phyloP scores from a whole-genome alignment of 2,113 vertebrate species.

The Pseudorasbora parva region DNA sequence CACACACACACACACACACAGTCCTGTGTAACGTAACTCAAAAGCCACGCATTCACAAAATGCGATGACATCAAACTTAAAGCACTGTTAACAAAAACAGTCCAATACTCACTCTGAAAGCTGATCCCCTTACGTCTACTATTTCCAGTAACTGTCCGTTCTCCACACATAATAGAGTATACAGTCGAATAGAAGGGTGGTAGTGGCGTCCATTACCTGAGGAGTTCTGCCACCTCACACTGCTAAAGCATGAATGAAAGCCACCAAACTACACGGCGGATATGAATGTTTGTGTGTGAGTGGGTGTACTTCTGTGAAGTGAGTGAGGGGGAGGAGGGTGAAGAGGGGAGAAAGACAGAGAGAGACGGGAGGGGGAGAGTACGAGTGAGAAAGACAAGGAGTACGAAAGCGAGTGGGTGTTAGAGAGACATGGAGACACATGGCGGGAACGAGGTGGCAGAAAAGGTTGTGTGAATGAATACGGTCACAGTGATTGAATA shows the following conservation, averaged over 20 bases:
- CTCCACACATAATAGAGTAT: slow-evolving; percentile 35
- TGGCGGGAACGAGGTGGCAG: slow-evolving; percentile 15
- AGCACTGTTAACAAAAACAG: slow-evolving; percentile 27
- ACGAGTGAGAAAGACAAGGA: slow-evolving; percentile 32
- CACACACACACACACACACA: background rate
- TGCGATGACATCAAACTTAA: background rate
- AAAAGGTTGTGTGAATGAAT: slow-evolving; percentile 39
- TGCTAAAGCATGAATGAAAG: slow-evolving; percentile 60
- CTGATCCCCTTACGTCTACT: slow-evolving; percentile 24
- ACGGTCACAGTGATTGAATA: slow-evolving; percentile 15
- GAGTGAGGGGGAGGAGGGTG: slow-evolving; percentile 42
- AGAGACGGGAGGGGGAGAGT: slow-evolving; percentile 28
- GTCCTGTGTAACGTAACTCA: background rate
- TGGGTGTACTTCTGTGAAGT: slow-evolving; percentile 60
- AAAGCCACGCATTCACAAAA: background rate
- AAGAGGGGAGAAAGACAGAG: slow-evolving; percentile 35
- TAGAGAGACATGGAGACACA: slow-evolving; percentile 43
- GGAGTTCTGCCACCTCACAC: slow-evolving; percentile 44
- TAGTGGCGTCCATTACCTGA: slow-evolving; percentile 44
- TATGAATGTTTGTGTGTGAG: slow-evolving; percentile 60
- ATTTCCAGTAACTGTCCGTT: slow-evolving; percentile 40
- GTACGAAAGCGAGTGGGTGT: slow-evolving; percentile 24
- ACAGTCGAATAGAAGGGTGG: slow-evolving; percentile 22
- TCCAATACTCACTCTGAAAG: slow-evolving; percentile 50
- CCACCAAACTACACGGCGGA: slow-evolving; percentile 53